Evolutionary conservation across 2,797 vertebrate genomes (phyloP), one percentile per base, ranked within the genome.

Genomic region (Pseudochirops cupreus): DNA sequence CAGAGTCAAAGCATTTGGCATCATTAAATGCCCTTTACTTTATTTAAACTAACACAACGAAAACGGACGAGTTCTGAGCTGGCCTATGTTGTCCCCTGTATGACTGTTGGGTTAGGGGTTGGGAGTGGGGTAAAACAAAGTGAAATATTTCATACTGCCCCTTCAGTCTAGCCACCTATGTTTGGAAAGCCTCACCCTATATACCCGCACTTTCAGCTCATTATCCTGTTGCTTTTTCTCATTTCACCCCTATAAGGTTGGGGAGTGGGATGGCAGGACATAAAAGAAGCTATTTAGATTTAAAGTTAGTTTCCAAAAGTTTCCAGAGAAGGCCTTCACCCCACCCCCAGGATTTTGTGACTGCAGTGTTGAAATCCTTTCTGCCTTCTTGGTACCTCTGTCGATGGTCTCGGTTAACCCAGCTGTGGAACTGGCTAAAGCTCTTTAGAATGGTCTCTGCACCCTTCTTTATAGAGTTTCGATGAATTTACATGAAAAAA

Each of bases 241-340:
- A 39, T 7, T 5, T 59, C 54, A 39, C 16, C 18, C 39, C 91
- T 91, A 56, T 90, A 95, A 92, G 90, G 94, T 94, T 92, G 91
- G 93, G 93, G 74, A 87, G 39, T 50, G 74, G 21, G 39, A 33
- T 46, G 39, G 74, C 24, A 87, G 21, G 39, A 46, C 74, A 26
- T 62, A 67, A 67, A 39, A n/a, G 62, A 74, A 74, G 18, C 33
- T 74, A 39, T 39, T 21, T 82, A 11, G n/a, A 39, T 46, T 82
- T 26, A 87, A 87, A 50, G 74, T 46, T 46, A 82, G 21, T 50
- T 50, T 82, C 1, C 39, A 46, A 46, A 82, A 10, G 18, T 46
- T 82, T 50, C 74, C 26, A 26, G 39, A 39, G 74, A 87, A 87
- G 39, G 39, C 39, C 3, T 46, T 50, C n/a, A 24, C 21, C 74